Base-by-base conservation (phyloP, 2,113 vertebrate genomes). In the Pelobates fuscus region DNA sequence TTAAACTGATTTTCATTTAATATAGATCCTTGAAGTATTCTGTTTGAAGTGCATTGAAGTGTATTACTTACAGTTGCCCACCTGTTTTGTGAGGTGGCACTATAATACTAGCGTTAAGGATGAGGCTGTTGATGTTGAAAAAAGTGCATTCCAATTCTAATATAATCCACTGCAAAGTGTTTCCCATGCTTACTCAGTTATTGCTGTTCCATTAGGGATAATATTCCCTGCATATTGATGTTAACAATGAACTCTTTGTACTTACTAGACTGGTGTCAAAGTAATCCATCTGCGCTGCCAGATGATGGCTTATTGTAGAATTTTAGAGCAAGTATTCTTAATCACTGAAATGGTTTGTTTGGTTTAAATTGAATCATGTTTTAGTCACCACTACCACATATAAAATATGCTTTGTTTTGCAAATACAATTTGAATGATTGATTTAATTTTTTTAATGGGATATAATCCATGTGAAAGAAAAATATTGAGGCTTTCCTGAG, bases 361-460 rank as follows among this genome's bases (percentile, higher is more conserved):
- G 63, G 24, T 74, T 24, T 49, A 70, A 71, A 78, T 60, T 17
- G 43, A 72, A 64, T 74, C 32, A 68, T 23, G 55, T 21, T 75
- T 65, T 55, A 43, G 52, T 68, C 32, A 57, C 72, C 44, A 75
- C n/a, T n/a, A n/a, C 2, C 55, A 54, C 43, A 71, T 52, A 43
- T 24, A 67, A 73, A 78, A 67, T 32, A 29, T 71, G 20, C 70
- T 58, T n/a, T 24, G 30, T 15, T 21, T 25, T 70, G 43, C 75
- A 44, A 37, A 37, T 25, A 70, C 30, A 72, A 71, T 76, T 32
- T 70, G 54, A 58, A 55, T 70, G 67, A 72, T 72, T 49, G 63
- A 65, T 78, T 71, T 70, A 57, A 78, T 67, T 80, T 59, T 57
- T 65, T 60, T 78, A 78, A 74, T 71, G 52, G 69, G 24, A 23